These are phyloP conservation scores for Drosophila buzzatii DNA, from an alignment of 2,888 invertebrate genomes.

Conservation along the genomic window DNA sequence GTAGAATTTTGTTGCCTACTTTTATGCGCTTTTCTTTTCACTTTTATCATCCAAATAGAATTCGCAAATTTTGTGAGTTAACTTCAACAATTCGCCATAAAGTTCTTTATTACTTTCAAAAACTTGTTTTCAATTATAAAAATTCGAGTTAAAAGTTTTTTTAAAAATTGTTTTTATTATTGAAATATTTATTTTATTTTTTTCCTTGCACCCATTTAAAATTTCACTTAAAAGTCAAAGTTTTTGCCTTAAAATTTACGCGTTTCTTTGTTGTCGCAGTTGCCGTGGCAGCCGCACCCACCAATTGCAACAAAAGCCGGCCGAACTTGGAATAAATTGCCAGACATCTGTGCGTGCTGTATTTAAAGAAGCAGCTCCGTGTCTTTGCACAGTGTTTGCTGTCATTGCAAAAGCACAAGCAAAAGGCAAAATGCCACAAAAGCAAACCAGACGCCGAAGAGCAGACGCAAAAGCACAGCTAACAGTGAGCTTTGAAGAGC, in stretches of 20 bases:
- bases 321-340: constrained; percentile 79
- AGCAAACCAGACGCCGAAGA: constrained; percentile 22
- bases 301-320: constrained; percentile 75
- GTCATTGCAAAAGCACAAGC: constrained; percentile 62
- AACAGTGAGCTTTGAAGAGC: constrained; percentile 67
- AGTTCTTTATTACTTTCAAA: neutral
- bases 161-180: neutral
- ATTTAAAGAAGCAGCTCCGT: constrained; percentile 66
- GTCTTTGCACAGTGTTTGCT: constrained; percentile 51
- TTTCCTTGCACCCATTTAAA: neutral
- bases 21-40: neutral
- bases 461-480: constrained; percentile 49
- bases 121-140: neutral
- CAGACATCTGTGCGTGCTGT: constrained; percentile 72
- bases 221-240: neutral
- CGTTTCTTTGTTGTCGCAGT: constrained; percentile 28
- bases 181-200: neutral
- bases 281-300: constrained; percentile 47
- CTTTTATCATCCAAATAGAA: constrained; percentile 3
- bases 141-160: neutral
- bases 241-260: constrained; percentile 31
- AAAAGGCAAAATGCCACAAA: constrained; percentile 23
- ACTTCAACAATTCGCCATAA: neutral
- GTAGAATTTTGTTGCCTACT: constrained; percentile 17
- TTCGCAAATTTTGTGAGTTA: constrained; percentile 23